These are phyloP conservation scores for Hafferia zeledoni DNA, from an alignment of 2,797 vertebrate genomes.

Conservation along the genomic window DNA sequence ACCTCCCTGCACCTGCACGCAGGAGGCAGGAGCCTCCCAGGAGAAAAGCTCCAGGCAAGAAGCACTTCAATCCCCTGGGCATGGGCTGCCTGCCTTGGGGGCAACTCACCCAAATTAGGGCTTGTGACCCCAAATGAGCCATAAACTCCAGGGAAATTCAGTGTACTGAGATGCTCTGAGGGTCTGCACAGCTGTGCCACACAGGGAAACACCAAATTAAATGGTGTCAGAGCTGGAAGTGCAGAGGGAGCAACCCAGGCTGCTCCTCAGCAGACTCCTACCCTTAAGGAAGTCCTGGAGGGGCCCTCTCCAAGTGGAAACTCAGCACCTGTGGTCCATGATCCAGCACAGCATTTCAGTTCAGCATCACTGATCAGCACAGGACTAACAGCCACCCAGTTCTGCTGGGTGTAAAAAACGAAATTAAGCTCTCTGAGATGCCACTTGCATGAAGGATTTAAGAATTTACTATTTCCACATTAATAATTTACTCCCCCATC, in stretches of 20 bases:
- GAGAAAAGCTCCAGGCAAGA: not conserved
- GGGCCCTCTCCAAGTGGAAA: not conserved
- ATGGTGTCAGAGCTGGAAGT: rapidly evolving
- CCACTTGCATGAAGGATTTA: not conserved
- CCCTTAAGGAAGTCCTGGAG: not conserved
- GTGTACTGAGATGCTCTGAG: rapidly evolving
- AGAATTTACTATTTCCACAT: slow-evolving; percentile 47
- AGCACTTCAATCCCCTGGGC: not conserved
- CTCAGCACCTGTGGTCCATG: not conserved
- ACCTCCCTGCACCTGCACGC: not conserved
- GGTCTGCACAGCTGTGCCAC: not conserved
- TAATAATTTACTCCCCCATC: slow-evolving; percentile 50
- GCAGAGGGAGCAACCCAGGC: not conserved
- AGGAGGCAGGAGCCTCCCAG: not conserved
- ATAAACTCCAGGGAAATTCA: not conserved
- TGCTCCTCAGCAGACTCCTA: not conserved
- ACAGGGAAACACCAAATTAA: not conserved
- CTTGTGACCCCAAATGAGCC: not conserved
- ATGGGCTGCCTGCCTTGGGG: not conserved
- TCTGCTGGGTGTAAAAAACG: not conserved
- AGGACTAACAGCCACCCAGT: not conserved
- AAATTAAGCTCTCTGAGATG: not conserved
- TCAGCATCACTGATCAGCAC: not conserved
- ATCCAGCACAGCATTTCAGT: not conserved
- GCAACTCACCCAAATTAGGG: not conserved